phyloP scores from a whole-genome alignment of 2,113 vertebrate species.

The Vulpes vulpes region DNA sequence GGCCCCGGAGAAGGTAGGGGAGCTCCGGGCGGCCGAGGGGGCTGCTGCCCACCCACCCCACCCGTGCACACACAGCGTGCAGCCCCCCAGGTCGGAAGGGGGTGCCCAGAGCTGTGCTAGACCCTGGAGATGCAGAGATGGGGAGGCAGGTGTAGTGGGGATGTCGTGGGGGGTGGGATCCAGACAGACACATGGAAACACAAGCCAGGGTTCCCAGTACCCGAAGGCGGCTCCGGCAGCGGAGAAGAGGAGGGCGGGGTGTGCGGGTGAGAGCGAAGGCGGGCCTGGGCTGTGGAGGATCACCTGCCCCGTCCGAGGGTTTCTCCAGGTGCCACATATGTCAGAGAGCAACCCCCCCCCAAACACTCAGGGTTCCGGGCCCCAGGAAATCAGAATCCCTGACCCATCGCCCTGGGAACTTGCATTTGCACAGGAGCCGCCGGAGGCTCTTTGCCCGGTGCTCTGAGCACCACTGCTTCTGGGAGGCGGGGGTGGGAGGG shows the following conservation, averaged over 20 bases:
- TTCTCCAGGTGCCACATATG: not conserved
- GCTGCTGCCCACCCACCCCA: too few species aligned
- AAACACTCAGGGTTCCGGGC: not conserved
- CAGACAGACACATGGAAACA: accelerated
- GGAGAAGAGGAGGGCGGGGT: accelerated
- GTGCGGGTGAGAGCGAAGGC: not conserved
- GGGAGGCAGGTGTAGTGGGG: too few species aligned
- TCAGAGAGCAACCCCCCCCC: too few species aligned
- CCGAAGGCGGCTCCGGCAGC: accelerated
- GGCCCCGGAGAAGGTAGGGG: constrained; percentile 96
- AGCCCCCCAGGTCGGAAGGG: accelerated
- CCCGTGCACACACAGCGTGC: accelerated
- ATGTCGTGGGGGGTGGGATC: not conserved
- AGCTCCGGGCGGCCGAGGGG: accelerated
- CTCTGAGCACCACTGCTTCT: too few species aligned
- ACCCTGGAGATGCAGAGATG: not conserved
- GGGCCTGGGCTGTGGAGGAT: accelerated
- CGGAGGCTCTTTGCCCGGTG: not conserved
- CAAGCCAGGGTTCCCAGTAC: accelerated
- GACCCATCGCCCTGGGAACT: not conserved
- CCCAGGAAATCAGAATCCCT: not conserved
- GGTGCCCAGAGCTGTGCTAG: not conserved
- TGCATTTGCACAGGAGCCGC: not conserved
- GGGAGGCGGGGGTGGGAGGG: too few species aligned
- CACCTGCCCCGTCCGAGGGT: accelerated